phyloP scores from a whole-genome alignment of 2,888 invertebrate genomes.

The Drosophila putrida region DNA sequence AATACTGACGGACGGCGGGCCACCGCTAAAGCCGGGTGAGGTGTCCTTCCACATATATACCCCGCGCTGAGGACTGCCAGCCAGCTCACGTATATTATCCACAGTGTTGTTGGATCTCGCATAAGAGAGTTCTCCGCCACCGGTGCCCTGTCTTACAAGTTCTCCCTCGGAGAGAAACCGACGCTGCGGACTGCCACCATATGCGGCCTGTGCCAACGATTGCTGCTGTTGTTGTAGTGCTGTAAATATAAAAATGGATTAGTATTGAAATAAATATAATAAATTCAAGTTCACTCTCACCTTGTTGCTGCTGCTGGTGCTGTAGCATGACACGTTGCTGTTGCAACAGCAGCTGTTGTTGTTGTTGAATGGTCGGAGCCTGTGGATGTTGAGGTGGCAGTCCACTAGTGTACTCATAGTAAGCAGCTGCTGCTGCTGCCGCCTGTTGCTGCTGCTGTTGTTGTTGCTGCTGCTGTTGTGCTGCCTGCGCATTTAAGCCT shows the following conservation, averaged over 20 bases:
- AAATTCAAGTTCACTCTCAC: conserved; percentile 45
- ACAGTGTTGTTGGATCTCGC: conserved; percentile 91
- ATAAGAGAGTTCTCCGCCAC: conserved; percentile 87
- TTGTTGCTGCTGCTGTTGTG: conserved; percentile 80
- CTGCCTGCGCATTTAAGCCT: conserved; percentile 87
- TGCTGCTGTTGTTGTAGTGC: conserved; percentile 71
- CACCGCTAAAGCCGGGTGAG: conserved; percentile 87
- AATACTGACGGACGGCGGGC: conserved; percentile 66
- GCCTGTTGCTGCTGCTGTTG: conserved; percentile 81
- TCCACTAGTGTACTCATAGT: conserved; percentile 85
- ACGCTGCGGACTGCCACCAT: conserved; percentile 89
- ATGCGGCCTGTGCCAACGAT: conserved; percentile 71
- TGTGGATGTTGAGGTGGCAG: conserved; percentile 85
- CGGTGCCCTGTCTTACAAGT: conserved; percentile 88
- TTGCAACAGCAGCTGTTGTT: conserved; percentile 84
- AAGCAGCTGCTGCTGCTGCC: conserved; percentile 82
- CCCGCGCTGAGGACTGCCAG: conserved; percentile 94
- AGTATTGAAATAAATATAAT: not conserved
- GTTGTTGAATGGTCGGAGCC: conserved; percentile 84
- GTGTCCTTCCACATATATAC: conserved; percentile 93
- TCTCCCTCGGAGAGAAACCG: conserved; percentile 94
- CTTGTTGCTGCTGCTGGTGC: conserved; percentile 81
- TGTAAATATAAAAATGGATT: not conserved
- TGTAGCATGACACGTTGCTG: conserved; percentile 83
- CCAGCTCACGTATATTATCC: conserved; percentile 94